Evolutionary conservation across 2,888 invertebrate genomes (phyloP), one percentile per base, ranked within the genome.

Genomic region (Sarcophaga carnaria): DNA sequence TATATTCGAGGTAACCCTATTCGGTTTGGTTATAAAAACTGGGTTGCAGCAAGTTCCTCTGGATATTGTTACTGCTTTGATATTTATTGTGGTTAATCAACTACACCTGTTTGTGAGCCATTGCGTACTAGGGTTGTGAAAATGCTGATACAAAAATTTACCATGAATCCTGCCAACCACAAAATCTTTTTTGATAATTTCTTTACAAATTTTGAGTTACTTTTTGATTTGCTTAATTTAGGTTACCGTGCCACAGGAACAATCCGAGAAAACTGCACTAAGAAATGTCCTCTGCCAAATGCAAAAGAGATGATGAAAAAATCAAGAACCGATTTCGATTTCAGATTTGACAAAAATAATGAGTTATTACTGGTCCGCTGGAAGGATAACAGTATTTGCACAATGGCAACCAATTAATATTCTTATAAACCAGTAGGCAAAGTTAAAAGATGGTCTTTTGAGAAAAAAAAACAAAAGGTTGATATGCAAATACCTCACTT

Each of bases 301-400:
- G n/a, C n/a, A n/a, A n/a, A n/a, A n/a, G n/a, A n/a, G n/a, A n/a
- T n/a, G n/a, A n/a, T n/a, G n/a, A n/a, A n/a, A n/a, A n/a, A n/a
- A n/a, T n/a, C n/a, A n/a, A n/a, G n/a, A n/a, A n/a, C n/a, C n/a
- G n/a, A n/a, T n/a, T n/a, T n/a, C n/a, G n/a, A n/a, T n/a, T n/a
- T n/a, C n/a, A n/a, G n/a, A n/a, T n/a, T n/a, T n/a, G n/a, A n/a
- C n/a, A n/a, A n/a, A n/a, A n/a, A n/a, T n/a, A n/a, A n/a, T n/a
- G n/a, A n/a, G n/a, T n/a, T n/a, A n/a, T n/a, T n/a, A n/a, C n/a
- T n/a, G n/a, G n/a, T n/a, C n/a, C n/a, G n/a, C n/a, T n/a, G n/a
- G n/a, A n/a, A 76, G n/a, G 37, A 76, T 27, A 66, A 76, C 37
- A 66, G 76, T 14, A 76, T 76, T 66, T 76, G 76, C 66, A 76